A percentile compares a stretch with the other conserved stretches of the same genome.
phyloP scores from a whole-genome alignment of 2,113 vertebrate genomes.

The Ramphastos sulfuratus region DNA sequence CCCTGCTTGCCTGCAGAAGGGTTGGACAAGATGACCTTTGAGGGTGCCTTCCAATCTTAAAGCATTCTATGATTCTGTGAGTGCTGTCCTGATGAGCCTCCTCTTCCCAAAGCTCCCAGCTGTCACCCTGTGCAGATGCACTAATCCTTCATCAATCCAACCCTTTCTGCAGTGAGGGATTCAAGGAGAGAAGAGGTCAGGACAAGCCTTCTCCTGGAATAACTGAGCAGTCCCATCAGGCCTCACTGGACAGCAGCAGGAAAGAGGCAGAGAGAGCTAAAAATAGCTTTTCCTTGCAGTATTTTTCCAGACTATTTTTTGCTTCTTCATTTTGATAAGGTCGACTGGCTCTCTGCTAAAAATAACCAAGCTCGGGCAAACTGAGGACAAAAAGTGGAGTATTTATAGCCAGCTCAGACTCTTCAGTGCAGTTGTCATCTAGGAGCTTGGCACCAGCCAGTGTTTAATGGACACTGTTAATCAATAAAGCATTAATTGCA shows the following conservation, averaged over 20 bases:
- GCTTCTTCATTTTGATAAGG: constrained; percentile 86
- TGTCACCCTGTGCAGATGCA: constrained; percentile 74
- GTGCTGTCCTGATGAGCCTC: neutral
- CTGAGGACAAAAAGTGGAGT: constrained; percentile 80
- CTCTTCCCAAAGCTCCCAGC: constrained; percentile 38
- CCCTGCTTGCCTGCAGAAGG: too few species aligned
- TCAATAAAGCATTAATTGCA: constrained; percentile 54
- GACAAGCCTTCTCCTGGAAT: constrained; percentile 65
- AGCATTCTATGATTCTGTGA: too few species aligned
- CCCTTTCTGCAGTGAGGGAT: constrained; percentile 70
- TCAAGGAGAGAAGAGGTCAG: constrained; percentile 54
- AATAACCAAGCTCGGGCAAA: constrained; percentile 82
- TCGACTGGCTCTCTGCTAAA: constrained; percentile 83
- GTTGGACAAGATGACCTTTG: too few species aligned
- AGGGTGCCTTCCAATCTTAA: too few species aligned
- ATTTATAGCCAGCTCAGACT: constrained; percentile 72
- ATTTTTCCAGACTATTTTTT: constrained; percentile 85
- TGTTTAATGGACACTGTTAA: constrained; percentile 64
- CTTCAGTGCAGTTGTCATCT: constrained; percentile 55
- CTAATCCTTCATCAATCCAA: constrained; percentile 80
- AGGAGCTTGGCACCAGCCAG: constrained; percentile 13
- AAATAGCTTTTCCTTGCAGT: constrained; percentile 77
- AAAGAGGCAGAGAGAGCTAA: constrained; percentile 66
- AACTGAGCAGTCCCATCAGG: constrained; percentile 69
- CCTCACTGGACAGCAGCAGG: constrained; percentile 66